Conservation (phyloP, 2,888 invertebrate species). For the Germaria angustata region DNA sequence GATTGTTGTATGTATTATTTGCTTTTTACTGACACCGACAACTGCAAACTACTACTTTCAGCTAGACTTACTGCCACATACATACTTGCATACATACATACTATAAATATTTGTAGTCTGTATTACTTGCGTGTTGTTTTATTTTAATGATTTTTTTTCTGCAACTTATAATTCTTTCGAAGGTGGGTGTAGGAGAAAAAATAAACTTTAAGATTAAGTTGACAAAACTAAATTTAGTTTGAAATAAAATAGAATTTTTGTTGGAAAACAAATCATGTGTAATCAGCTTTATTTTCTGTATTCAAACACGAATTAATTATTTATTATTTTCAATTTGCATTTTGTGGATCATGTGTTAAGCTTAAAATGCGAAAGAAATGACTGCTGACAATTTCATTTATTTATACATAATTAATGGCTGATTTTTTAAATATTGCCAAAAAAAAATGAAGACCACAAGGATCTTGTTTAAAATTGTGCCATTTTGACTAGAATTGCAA, state of each 20-base stretch:
- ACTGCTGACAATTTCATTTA: too few relatives aligned
- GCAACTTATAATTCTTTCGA: neutral
- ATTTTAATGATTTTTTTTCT: conserved; percentile 29
- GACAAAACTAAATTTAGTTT: neutral
- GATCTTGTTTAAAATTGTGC: too few relatives aligned
- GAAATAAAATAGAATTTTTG: neutral
- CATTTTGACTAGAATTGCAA: too few relatives aligned
- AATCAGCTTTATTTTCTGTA: neutral
- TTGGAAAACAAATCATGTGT: neutral
- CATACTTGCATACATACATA: too few relatives aligned
- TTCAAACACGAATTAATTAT: neutral
- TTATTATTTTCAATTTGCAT: neutral
- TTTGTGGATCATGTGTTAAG: neutral
- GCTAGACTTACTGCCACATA: conserved; percentile 21
- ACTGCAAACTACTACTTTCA: conserved; percentile 6
- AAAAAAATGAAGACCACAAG: too few relatives aligned
- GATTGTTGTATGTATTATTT: conserved; percentile 44
- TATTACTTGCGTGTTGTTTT: conserved; percentile 18
- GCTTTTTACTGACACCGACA: conserved; percentile 25
- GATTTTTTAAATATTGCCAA: too few relatives aligned
- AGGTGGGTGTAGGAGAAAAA: neutral
- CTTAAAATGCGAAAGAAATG: too few relatives aligned
- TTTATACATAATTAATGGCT: too few relatives aligned
- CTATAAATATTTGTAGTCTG: conserved; percentile 3
- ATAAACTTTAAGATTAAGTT: conserved; percentile 18